A percentile compares a stretch with the other conserved stretches of the same genome.
These are phyloP conservation scores for Cromileptes altivelis DNA, from an alignment of 2,113 vertebrate genomes.

Conservation along the genomic window DNA sequence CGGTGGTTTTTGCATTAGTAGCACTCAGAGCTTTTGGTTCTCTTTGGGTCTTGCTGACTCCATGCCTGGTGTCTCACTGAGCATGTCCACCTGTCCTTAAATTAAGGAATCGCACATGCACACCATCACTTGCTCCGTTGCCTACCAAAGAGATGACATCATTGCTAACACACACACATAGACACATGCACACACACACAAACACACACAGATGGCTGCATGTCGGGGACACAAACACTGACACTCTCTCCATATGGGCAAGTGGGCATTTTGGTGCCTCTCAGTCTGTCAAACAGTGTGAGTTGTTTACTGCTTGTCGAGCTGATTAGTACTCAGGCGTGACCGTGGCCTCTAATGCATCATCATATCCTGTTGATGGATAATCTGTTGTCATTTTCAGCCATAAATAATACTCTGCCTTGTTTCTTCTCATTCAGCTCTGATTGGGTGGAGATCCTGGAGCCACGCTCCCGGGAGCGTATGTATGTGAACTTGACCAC, in stretches of 20 bases:
- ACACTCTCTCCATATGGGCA: constrained; percentile 59
- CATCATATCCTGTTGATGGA: constrained; percentile 6
- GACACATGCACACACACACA: constrained; percentile 17
- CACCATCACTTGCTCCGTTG: constrained; percentile 28
- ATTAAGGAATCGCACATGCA: constrained; percentile 40
- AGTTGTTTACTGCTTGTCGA: constrained; percentile 61
- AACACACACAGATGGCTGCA: constrained; percentile 58
- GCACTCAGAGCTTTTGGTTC: constrained; percentile 60
- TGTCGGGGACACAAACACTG: constrained; percentile 53
- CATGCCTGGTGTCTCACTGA: constrained; percentile 61
- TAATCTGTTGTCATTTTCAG: constrained; percentile 28
- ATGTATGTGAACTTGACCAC: constrained; percentile 92
- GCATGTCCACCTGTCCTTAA: constrained; percentile 73
- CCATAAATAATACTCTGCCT: constrained; percentile 12
- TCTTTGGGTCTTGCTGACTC: constrained; percentile 62
- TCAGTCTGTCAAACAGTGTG: constrained; percentile 59
- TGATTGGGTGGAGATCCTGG: constrained; percentile 94
- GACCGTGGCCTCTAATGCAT: constrained; percentile 18
- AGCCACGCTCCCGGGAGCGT: constrained; percentile 90
- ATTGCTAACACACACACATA: constrained; percentile 29
- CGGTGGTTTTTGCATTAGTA: constrained; percentile 47
- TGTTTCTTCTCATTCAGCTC: constrained; percentile 79
- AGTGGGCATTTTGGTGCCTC: constrained; percentile 31
- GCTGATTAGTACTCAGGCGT: constrained; percentile 55
- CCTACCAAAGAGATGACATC: constrained; percentile 64